Evolutionary conservation across 2,797 vertebrate species (phyloP).

Genomic region (Onychomys leucogaster): DNA sequence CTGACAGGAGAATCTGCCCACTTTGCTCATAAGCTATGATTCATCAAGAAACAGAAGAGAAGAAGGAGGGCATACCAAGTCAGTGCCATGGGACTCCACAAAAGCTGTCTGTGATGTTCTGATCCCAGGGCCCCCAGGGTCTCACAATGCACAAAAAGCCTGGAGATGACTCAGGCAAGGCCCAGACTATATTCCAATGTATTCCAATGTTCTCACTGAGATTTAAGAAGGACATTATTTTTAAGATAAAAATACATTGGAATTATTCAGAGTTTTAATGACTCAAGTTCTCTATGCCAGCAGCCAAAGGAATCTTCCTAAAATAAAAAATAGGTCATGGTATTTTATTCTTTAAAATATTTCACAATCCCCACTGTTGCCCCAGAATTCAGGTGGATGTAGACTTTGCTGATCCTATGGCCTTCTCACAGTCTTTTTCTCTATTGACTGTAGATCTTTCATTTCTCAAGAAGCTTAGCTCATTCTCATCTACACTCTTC

Average conservation of each 20-base stretch:
- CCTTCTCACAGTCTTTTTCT: not conserved
- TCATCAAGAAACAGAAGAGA: conserved; percentile 55
- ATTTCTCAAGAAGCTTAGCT: not conserved
- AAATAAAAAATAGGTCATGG: conserved; percentile 65
- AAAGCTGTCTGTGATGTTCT: not conserved
- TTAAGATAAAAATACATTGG: conserved; percentile 52
- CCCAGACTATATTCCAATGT: not conserved
- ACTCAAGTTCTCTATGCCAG: conserved; percentile 57
- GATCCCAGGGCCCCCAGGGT: not conserved
- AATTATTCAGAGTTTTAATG: conserved; percentile 66
- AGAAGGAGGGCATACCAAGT: not conserved
- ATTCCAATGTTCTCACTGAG: conserved; percentile 4
- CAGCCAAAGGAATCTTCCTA: conserved; percentile 55
- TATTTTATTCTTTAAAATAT: conserved; percentile 55
- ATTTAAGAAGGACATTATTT: conserved; percentile 61
- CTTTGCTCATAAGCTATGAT: conserved; percentile 71
- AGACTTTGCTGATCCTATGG: not conserved
- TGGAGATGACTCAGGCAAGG: conserved; percentile 6
- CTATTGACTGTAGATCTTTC: not conserved
- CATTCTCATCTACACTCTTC: not conserved
- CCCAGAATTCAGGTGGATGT: not conserved
- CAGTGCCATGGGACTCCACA: not conserved
- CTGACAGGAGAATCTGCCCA: conserved; percentile 62
- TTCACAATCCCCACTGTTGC: not conserved
- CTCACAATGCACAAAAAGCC: not conserved